These are phyloP conservation scores for Micromesistius poutassou DNA, from an alignment of 2,797 vertebrate genomes.

Conservation along the genomic window DNA sequence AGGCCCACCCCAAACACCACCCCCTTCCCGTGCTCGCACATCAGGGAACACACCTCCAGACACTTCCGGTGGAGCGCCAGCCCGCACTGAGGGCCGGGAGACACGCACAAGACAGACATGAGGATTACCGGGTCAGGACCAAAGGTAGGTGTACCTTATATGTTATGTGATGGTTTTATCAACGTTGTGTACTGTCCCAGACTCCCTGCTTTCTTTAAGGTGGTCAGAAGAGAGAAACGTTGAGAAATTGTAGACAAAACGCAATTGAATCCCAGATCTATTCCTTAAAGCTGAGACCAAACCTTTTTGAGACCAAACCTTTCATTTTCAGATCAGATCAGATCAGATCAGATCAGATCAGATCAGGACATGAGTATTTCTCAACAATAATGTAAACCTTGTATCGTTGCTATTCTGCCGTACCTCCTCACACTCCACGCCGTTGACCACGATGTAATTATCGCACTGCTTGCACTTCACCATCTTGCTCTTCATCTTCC, in stretches of 20 bases:
- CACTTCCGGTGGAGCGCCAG: constrained; percentile 90
- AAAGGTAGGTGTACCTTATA: no score
- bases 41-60: constrained; percentile 81
- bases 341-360: no score
- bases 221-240: neutral
- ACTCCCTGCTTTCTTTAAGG: neutral
- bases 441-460: constrained; percentile 84
- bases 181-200: no score
- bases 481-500: constrained; percentile 83
- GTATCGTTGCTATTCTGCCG: constrained; percentile 14
- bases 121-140: no score
- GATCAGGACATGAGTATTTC: no score
- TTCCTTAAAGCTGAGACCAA: no score
- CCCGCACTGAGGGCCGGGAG: constrained; percentile 73
- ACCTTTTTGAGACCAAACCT: no score
- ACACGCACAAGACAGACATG: no score
- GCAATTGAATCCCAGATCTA: neutral
- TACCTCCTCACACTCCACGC: constrained; percentile 93
- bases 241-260: neutral
- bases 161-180: no score
- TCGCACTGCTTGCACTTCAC: constrained; percentile 91
- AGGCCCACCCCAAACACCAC: constrained; percentile 83
- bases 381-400: no score
- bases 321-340: no score
- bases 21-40: constrained; percentile 81